A percentile compares a stretch with the other conserved stretches of the same genome.
Evolutionary conservation across 2,888 invertebrate species (phyloP).

Genomic region (Parnassius glacialis): DNA sequence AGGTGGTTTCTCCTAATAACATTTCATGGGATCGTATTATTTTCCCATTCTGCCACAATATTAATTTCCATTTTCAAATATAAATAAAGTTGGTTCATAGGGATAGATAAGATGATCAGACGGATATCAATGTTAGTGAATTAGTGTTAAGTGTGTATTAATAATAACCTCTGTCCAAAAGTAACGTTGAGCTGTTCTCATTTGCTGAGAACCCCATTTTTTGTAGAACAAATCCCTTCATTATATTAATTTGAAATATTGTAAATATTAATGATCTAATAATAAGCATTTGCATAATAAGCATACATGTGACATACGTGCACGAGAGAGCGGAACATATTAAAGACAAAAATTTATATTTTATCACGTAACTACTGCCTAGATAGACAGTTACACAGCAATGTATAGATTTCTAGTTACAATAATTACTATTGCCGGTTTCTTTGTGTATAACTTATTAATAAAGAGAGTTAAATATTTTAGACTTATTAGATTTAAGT

Average conservation of each 20-base stretch:
- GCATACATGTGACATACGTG: not conserved
- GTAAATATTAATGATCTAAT: not conserved
- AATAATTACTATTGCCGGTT: conserved; percentile 9
- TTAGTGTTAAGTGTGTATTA: conserved; percentile 24
- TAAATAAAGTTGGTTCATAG: conserved; percentile 13
- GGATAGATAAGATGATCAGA: conserved; percentile 8
- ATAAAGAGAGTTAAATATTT: conserved; percentile 33
- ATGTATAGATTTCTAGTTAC: conserved; percentile 14
- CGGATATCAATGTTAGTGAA: conserved; percentile 27
- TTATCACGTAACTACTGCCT: too few species aligned
- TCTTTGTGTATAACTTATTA: conserved; percentile 31
- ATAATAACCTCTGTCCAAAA: conserved; percentile 14
- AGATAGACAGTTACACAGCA: not conserved
- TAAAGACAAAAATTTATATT: conserved; percentile 12
- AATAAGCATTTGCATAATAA: not conserved
- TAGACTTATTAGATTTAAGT: conserved; percentile 46
- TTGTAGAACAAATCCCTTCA: not conserved
- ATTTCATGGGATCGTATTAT: too few species aligned
- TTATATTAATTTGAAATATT: not conserved
- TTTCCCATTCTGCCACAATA: too few species aligned
- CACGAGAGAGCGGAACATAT: conserved; percentile 1
- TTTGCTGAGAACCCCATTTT: not conserved
- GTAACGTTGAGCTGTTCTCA: conserved; percentile 3
- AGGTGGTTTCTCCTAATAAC: too few species aligned
- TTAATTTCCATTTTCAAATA: conserved; percentile 7